Evolutionary conservation across 2,113 vertebrate species (phyloP).

Genomic region (Zingel zingel): DNA sequence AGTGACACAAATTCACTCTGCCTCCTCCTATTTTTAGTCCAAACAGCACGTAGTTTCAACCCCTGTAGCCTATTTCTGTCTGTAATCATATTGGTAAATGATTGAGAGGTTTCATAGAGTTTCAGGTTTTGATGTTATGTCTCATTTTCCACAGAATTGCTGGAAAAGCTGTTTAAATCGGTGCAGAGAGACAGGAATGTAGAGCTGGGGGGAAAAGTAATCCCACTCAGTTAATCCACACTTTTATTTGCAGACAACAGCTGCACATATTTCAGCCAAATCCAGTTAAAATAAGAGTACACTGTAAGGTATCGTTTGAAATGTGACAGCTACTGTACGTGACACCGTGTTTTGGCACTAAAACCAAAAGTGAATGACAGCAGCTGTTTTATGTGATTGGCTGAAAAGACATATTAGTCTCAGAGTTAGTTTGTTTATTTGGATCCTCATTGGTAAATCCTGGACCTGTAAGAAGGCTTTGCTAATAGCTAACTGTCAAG

Average conservation of each 20-base stretch:
- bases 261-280: neutral
- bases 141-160: slow-evolving; percentile 38
- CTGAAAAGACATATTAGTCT: neutral
- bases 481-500: neutral
- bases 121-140: slow-evolving; percentile 23
- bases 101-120: slow-evolving; percentile 35
- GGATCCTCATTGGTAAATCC: neutral
- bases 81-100: slow-evolving; percentile 56
- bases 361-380: slow-evolving; percentile 1
- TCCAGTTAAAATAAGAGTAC: neutral
- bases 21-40: slow-evolving; percentile 62
- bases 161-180: slow-evolving; percentile 35
- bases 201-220: neutral
- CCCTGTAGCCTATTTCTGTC: slow-evolving; percentile 34
- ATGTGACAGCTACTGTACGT: neutral
- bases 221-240: slow-evolving; percentile 21
- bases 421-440: neutral
- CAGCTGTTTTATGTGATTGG: neutral
- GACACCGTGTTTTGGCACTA: neutral
- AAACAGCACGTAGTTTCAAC: slow-evolving; percentile 25
- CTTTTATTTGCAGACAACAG: neutral
- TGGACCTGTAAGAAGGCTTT: neutral
- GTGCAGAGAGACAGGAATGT: slow-evolving; percentile 21
- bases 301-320: neutral
- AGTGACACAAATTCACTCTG: slow-evolving; percentile 65